Base-by-base conservation (phyloP, 2,113 vertebrate species). In the Aptenodytes patagonicus region DNA sequence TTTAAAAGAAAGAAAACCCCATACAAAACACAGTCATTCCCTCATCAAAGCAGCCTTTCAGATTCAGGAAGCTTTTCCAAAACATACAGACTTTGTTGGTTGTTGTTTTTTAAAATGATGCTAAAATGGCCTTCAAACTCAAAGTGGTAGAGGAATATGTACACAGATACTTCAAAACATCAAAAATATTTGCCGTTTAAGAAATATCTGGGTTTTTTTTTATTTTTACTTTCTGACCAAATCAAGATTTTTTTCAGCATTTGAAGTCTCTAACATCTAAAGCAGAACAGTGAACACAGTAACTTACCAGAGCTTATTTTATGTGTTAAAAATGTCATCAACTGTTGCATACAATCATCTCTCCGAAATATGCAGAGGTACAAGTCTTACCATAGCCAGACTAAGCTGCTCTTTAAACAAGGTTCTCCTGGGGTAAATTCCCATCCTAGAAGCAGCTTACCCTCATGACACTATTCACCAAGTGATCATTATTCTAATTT, bases 401-500 rank as follows among this genome's bases (percentile, higher is more conserved):
- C 55, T 84, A 76, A 92, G 72, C 68, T 87, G 65, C 44, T 89
- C 83, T 90, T 78, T 64, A 14, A 25, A 75, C 21, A 46, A 75
- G 40, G 71, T 78, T 96, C 90, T 94, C 58, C 58, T 70, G 51
- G 38, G 75, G 51, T 83, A 58, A 88, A 92, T n/a, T 86, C 60
- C 47, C n/a, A 22, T 46, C 62, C 90, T 44, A 11, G 44, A 86
- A 92, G 90, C 76, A 83, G 83, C 68, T 96, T 93, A 88, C 60
- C 46, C 31, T 92, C 52, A 17, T 24, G 58, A 88, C 0, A 36
- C 36, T 51, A 26, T 34, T 90, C 57, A 11, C 60, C 60, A 58
- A 70, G 55, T n/a, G 36, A 94, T 73, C 38, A 14, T 92, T 83
- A 86, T 51, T 86, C 83, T 87, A 80, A 94, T 83, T 93, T 89